Evolutionary conservation across 1,140 invertebrate genomes (phyloP).

Genomic region (Arctopsyche grandis): DNA sequence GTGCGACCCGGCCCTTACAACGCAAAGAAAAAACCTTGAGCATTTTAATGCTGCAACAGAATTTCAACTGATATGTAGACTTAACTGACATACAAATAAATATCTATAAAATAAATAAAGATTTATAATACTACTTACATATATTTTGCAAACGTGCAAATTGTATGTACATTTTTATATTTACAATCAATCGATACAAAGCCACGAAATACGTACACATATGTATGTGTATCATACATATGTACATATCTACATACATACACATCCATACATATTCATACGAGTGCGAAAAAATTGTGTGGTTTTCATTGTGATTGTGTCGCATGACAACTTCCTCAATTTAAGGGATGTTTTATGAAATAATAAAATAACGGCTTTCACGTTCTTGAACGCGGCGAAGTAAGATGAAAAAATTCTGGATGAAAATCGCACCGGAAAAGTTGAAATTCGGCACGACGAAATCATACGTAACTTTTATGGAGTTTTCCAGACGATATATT

Average conservation of each 20-base stretch:
- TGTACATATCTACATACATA: too few relatives aligned
- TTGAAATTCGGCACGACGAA: too few relatives aligned
- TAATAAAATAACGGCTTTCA: background rate
- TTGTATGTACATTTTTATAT: background rate
- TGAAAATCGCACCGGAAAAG: too few relatives aligned
- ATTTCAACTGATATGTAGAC: too few relatives aligned
- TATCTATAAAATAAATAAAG: background rate
- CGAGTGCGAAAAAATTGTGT: background rate
- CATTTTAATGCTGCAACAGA: too few relatives aligned
- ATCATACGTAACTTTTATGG: too few relatives aligned
- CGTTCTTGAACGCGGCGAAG: too few relatives aligned
- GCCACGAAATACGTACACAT: background rate
- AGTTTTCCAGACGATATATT: too few relatives aligned
- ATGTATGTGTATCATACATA: background rate
- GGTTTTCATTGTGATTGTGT: background rate
- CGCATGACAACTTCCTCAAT: background rate
- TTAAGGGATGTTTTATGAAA: slow-evolving; percentile 3
- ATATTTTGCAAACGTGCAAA: background rate
- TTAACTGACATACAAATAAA: too few relatives aligned
- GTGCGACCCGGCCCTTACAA: too few relatives aligned
- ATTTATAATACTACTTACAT: background rate
- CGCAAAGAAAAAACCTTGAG: too few relatives aligned
- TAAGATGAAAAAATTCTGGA: too few relatives aligned
- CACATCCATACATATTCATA: background rate
- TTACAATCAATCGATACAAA: background rate